Evolutionary conservation across 2,888 invertebrate species (phyloP).

Genomic region (Hydraecia micacea): DNA sequence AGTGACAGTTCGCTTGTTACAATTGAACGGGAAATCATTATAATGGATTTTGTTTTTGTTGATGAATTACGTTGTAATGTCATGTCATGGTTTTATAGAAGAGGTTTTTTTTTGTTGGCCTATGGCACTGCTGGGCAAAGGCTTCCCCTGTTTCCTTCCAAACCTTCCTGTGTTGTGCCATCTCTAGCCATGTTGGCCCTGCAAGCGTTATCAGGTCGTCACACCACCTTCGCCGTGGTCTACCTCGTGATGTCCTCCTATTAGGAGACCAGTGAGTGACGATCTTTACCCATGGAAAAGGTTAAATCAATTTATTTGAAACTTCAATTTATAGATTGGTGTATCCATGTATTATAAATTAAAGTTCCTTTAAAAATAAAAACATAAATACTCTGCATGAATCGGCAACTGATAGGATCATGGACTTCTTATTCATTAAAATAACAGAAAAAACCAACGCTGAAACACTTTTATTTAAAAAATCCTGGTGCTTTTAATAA

Average conservation of each 20-base stretch:
- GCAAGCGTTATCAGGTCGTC: too few species aligned
- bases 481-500: not conserved
- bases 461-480: not conserved
- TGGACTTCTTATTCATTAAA: not conserved
- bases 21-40: constrained; percentile 18
- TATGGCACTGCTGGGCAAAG: too few species aligned
- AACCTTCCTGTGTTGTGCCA: too few species aligned
- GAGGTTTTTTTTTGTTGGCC: not conserved
- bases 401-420: not conserved
- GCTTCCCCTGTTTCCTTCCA: too few species aligned
- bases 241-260: too few species aligned
- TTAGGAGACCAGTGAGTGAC: too few species aligned
- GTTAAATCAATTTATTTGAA: not conserved
- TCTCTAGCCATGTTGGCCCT: too few species aligned
- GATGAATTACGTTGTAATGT: not conserved
- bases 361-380: not conserved
- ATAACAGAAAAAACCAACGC: not conserved
- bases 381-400: not conserved
- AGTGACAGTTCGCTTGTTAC: constrained; percentile 35
- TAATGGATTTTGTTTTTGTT: constrained; percentile 14
- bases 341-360: not conserved
- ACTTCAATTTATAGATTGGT: not conserved
- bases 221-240: too few species aligned
- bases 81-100: not conserved
- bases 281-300: too few species aligned